Base-by-base conservation (phyloP, 1,140 invertebrate genomes). In the Himalopsyche phryganea region DNA sequence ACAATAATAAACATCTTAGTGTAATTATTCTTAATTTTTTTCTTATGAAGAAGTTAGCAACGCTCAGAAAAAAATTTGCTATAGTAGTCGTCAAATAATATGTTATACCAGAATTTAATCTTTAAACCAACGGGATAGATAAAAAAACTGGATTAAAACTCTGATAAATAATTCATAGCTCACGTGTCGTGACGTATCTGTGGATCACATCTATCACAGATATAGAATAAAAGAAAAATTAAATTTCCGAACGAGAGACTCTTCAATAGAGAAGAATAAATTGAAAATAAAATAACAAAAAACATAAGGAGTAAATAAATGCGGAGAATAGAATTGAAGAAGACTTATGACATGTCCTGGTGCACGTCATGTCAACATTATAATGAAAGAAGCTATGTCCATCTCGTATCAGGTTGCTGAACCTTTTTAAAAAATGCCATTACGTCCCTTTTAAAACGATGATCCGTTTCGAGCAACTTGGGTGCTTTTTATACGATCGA, bases 381-480 rank as follows among this genome's bases (percentile, higher is more conserved):
- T 50, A 55, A 60, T 55, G 50, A 51, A 38, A 23, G 17, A 32
- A 23, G 17, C 48, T 41, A 41, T 60, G 58, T 53, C 58, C 58
- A 47, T 50, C 33, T 32, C 15, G 47, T 54, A 50, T 60, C 52
- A 36, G 47, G 52, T 60, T 60, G 40, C 58, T 18, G 28, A 44
- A 53, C 38, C 28, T 36, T 60, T 55, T 51, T 60, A 55, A 60
- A 55, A 60, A 60, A 60, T 48, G 33, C 19, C 15, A 28, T 28
- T 35, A 56, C 42, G 48, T 47, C 44, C 51, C 42, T 54, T 46
- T 28, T 35, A 54, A 46, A 54, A 54, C 32, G 9, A 17, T 35
- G 44, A 33, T 46, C 41, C 40, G 41, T 20, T 32, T 45, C 48
- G 48, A 56, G 48, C 53, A 56, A 28, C 4, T 28, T 28, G 23